Base-by-base conservation (phyloP, 2,888 invertebrate genomes). In the Brenthis hecate region DNA sequence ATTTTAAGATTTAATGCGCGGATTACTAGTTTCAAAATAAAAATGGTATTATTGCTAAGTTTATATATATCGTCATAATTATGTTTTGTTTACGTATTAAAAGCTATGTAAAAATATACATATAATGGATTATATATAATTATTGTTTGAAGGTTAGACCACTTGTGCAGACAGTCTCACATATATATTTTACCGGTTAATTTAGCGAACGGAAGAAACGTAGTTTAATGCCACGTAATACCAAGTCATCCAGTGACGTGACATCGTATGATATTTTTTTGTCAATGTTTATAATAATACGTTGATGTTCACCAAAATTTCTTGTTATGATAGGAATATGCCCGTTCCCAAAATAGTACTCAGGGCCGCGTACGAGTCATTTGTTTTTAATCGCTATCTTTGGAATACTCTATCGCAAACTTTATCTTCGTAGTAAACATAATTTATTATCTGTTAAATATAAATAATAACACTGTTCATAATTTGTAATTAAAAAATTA, bases 171-270 rank as follows among this genome's bases (percentile, higher is more conserved):
- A 43, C 36, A 1, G 36, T 2, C 8, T 36, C 36, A 23, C 23
- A 36, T 36, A 36, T 8, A n/a, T 36, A 36, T 36, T 53, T 51
- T 32, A n/a, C 11, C 32, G 16, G n/a, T 14, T 60, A 28, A 50
- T 28, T 60, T 60, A n/a, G 32, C 50, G 32, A 16, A 11, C 5
- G 13, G 23, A n/a, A 23, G 48, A 1, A 32, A 60, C n/a, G 23
- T 19, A 32, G 54, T 28, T 61, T 19, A 50, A 43, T 48, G 60
- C 61, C 76, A 71, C 71, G 81, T 81, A 84, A 78, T 69, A 69
- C 77, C 84, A 83, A 87, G 88, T 88, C 88, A 88, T 23, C 50
- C 63, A 65, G 76, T 90, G 89, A 89, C 87, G 89, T 75, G 74
- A 83, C 71, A 87, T 89, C 90, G 86, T 85, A 88, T 13, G 60